A percentile compares a stretch with the other conserved stretches of the same genome.
Evolutionary conservation across 2,888 invertebrate genomes (phyloP).

Genomic region (Unio pictorum): DNA sequence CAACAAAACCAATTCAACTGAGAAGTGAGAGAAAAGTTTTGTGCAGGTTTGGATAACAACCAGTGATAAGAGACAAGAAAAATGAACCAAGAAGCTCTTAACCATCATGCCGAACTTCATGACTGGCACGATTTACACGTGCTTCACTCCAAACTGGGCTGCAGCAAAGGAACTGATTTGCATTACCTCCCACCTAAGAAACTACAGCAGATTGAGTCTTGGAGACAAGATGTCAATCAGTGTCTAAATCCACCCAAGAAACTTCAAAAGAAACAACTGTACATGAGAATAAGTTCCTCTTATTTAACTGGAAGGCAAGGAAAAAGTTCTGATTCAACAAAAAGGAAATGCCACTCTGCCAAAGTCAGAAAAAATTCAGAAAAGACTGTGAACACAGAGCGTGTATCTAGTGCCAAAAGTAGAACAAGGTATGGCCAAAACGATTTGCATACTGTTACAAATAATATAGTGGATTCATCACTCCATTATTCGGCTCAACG

Average conservation of each 20-base stretch:
- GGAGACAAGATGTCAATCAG: conserved; percentile 41
- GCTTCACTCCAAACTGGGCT: conserved; percentile 21
- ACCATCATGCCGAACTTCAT: conserved; percentile 54
- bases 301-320: conserved; percentile 5
- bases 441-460: conserved; percentile 36
- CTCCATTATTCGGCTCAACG: conserved; percentile 41
- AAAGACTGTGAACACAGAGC: neutral
- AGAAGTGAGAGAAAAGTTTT: no score
- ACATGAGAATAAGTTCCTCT: conserved; percentile 1
- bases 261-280: no score
- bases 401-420: conserved; percentile 9
- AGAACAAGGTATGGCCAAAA: conserved; percentile 13
- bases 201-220: conserved; percentile 47
- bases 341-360: conserved; percentile 6
- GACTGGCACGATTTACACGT: conserved; percentile 54
- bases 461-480: conserved; percentile 39
- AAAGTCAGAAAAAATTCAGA: neutral
- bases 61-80: conserved; percentile 6
- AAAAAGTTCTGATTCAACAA: conserved; percentile 2
- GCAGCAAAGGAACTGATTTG: conserved; percentile 23
- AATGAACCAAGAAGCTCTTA: conserved; percentile 52
- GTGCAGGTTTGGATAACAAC: no score
- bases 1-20: no score
- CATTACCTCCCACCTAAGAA: conserved; percentile 45
- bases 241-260: conserved; percentile 11